Evolutionary conservation across 1,140 invertebrate species (phyloP).

Genomic region (Meloidogyne floridensis): DNA sequence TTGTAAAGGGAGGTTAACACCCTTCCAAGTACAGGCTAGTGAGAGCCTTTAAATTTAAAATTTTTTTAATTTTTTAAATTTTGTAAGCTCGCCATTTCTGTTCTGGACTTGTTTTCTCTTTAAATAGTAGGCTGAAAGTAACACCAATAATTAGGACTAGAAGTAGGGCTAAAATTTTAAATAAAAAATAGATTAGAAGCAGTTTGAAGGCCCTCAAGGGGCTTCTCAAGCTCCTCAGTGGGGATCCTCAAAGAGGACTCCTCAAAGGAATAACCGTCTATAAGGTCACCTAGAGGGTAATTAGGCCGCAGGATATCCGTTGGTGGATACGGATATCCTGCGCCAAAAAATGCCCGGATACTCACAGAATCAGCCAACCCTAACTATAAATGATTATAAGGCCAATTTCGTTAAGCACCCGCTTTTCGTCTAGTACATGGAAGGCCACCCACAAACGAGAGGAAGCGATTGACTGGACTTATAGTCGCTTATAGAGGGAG

Average conservation of each 20-base stretch:
- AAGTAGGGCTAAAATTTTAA: constrained; percentile 5
- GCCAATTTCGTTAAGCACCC: too few species aligned
- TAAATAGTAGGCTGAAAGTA: not conserved
- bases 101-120: not conserved
- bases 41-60: not conserved
- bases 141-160: constrained; percentile 22
- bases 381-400: too few species aligned
- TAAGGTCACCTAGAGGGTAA: too few species aligned
- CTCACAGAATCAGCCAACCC: fast-evolving
- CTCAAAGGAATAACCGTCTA: too few species aligned
- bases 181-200: not conserved
- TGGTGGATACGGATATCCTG: too few species aligned
- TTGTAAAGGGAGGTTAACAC: not conserved
- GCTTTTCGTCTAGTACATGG: not conserved
- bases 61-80: not conserved
- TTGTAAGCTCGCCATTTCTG: constrained; percentile 21
- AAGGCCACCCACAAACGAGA: not conserved
- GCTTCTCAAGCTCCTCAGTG: too few species aligned
- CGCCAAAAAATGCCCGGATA: too few species aligned
- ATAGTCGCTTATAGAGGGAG: too few species aligned
- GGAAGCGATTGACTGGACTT: too few species aligned
- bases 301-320: too few species aligned
- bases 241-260: too few species aligned
- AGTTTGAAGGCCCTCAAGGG: too few species aligned
- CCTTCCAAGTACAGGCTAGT: not conserved